phyloP scores from a whole-genome alignment of 2,797 vertebrate species.

The Dicrostonyx torquatus region DNA sequence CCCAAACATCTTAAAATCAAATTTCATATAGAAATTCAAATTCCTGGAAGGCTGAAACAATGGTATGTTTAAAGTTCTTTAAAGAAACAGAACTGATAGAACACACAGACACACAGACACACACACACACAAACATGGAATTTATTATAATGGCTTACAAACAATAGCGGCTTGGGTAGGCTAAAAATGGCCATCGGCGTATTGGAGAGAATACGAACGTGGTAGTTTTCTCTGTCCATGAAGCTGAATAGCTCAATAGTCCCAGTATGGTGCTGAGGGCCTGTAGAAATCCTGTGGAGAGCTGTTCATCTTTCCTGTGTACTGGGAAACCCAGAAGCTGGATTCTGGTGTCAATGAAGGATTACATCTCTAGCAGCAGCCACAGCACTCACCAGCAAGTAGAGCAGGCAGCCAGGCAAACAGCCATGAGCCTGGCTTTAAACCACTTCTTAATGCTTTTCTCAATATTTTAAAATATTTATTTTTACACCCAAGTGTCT shows the following conservation, averaged over 20 bases:
- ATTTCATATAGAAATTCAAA: neutral
- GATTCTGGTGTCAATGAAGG: neutral
- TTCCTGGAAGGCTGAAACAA: neutral
- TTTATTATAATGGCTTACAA: neutral
- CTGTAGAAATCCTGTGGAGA: neutral
- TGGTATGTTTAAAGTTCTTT: neutral
- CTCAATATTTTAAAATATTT: neutral
- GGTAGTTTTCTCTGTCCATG: neutral
- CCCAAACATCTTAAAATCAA: constrained; percentile 4
- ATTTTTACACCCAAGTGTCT: neutral
- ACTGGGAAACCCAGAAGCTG: neutral
- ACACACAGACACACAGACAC: neutral
- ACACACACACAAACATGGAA: neutral
- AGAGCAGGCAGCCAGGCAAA: neutral
- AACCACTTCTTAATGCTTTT: neutral
- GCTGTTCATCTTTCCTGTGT: neutral
- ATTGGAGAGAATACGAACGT: neutral
- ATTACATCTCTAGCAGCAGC: neutral
- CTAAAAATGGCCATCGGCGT: neutral
- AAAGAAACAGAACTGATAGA: neutral
- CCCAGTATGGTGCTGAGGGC: neutral
- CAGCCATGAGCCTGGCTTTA: no score
- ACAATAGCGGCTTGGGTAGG: neutral
- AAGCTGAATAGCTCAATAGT: neutral
- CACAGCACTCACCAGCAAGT: neutral